These are phyloP conservation scores for Phymanthus crucifer DNA, from an alignment of 92 coral and sea anemone species.

Conservation along the genomic window DNA sequence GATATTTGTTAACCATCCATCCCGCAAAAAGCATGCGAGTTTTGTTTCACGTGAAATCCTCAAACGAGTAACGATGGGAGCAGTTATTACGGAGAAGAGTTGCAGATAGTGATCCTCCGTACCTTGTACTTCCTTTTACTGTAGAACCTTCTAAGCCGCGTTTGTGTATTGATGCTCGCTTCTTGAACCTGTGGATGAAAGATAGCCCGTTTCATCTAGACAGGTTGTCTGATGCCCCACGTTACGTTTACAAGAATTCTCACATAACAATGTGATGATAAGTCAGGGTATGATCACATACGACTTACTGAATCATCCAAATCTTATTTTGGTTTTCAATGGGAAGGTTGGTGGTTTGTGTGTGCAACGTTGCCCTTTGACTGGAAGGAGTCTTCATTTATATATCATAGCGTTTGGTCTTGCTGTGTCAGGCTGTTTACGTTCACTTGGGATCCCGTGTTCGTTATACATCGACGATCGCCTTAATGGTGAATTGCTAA, in stretches of 20 bases:
- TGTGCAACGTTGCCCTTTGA: conserved; percentile 28
- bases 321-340: conserved; percentile 8
- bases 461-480: conserved; percentile 37
- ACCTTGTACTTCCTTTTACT: conserved; percentile 30
- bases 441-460: conserved; percentile 24
- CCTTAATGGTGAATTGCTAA: conserved; percentile 10
- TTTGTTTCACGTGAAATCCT: too few relatives aligned
- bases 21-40: too few relatives aligned
- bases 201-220: background rate
- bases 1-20: too few relatives aligned
- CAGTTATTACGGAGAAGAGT: conserved; percentile 24
- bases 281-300: conserved; percentile 21
- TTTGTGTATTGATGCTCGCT: too few relatives aligned
- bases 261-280: conserved; percentile 16
- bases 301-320: background rate
- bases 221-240: background rate
- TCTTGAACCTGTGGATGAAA: background rate
- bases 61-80: conserved; percentile 25
- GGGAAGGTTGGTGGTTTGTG: background rate
- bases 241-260: background rate
- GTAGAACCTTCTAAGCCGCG: too few relatives aligned
- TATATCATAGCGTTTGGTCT: conserved; percentile 12
- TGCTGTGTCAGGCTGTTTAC: conserved; percentile 5
- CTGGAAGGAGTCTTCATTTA: conserved; percentile 14
- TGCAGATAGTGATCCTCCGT: conserved; percentile 7